Conservation (phyloP, 2,888 invertebrate species). For the Athripsodes cinereus region DNA sequence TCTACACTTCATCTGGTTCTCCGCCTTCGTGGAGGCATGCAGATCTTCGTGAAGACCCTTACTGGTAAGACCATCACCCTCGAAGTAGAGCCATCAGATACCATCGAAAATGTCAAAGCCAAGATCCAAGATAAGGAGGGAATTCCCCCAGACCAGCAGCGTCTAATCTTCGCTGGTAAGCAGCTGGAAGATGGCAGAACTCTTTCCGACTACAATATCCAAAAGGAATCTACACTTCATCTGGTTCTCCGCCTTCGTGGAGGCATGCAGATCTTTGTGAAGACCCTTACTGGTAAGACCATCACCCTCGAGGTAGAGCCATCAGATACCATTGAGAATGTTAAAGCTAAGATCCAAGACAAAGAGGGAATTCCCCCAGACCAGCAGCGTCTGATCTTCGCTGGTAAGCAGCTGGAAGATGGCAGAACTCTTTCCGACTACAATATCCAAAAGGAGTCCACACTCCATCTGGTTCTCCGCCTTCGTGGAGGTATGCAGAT, state of each 20-base stretch:
- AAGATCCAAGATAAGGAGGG: slow-evolving; percentile 55
- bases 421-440: slow-evolving; percentile 60
- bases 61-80: slow-evolving; percentile 80
- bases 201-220: slow-evolving; percentile 61
- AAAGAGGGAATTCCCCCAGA: slow-evolving; percentile 51
- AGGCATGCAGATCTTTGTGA: slow-evolving; percentile 65
- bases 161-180: slow-evolving; percentile 61
- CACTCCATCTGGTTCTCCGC: slow-evolving; percentile 52
- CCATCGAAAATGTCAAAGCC: slow-evolving; percentile 55
- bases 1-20: slow-evolving; percentile 54
- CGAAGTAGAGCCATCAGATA: slow-evolving; percentile 55
- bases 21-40: slow-evolving; percentile 62
- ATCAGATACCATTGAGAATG: slow-evolving; percentile 56
- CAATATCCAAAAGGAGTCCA: slow-evolving; percentile 58
- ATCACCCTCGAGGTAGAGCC: slow-evolving; percentile 41
- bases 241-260: slow-evolving; percentile 77
- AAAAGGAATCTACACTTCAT: slow-evolving; percentile 58
- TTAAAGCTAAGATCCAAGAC: slow-evolving; percentile 52
- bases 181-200: slow-evolving; percentile 66
- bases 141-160: slow-evolving; percentile 56
- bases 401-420: slow-evolving; percentile 62
- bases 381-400: slow-evolving; percentile 56
- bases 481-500: slow-evolving; percentile 43
- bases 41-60: slow-evolving; percentile 94
- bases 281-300: slow-evolving; percentile 43